phyloP scores from a whole-genome alignment of 2,113 vertebrate genomes.

The Brienomyrus brachyistius region DNA sequence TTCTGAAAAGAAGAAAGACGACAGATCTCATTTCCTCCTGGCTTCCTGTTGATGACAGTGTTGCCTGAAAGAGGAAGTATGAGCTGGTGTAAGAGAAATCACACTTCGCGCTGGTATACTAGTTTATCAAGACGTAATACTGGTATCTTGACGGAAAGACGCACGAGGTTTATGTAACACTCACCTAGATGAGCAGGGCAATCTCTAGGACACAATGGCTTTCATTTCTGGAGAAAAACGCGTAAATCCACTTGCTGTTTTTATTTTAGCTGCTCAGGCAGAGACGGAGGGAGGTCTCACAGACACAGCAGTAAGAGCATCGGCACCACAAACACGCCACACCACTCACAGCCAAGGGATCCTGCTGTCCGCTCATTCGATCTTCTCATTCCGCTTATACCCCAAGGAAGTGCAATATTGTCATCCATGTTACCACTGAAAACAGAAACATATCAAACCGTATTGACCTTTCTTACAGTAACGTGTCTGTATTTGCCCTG shows the following conservation, averaged over 20 bases:
- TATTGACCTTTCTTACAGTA: not conserved
- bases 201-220: not conserved
- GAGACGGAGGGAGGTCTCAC: not conserved
- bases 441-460: not conserved
- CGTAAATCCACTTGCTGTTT: not conserved
- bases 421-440: not conserved
- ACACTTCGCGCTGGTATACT: not conserved
- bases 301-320: not conserved
- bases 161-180: not conserved
- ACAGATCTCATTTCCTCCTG: constrained; percentile 45
- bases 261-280: not conserved
- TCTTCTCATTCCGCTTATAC: not conserved
- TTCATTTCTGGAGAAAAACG: not conserved
- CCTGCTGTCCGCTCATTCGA: not conserved
- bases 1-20: constrained; percentile 40
- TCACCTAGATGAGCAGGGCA: not conserved
- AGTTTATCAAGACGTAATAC: not conserved
- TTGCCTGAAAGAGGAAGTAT: constrained; percentile 41
- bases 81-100: not conserved
- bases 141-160: not conserved
- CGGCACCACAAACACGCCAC: too few relatives aligned
- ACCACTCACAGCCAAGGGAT: not conserved
- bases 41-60: constrained; percentile 52
- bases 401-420: not conserved
- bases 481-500: not conserved